Percentiles rank a stretch among this genome's conserved stretches.
phyloP scores from a whole-genome alignment of 2,113 vertebrate genomes.

The Nymphicus hollandicus region DNA sequence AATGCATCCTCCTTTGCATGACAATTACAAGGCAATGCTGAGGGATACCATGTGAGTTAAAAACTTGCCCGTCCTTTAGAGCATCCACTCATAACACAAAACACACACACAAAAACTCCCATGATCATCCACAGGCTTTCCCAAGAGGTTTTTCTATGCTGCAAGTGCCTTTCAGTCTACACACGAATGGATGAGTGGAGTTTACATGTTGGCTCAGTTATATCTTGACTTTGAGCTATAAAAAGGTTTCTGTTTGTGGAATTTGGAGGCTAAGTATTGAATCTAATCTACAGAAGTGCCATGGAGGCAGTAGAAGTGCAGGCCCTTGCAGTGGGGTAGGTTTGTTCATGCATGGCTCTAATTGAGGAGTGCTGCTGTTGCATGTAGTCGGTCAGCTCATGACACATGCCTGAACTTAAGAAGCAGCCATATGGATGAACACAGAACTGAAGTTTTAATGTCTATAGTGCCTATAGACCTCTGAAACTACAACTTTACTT shows the following conservation, averaged over 20 bases:
- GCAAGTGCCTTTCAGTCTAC: neutral
- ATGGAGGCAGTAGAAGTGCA: neutral
- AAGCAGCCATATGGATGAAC: neutral
- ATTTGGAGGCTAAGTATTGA: neutral
- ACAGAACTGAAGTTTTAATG: neutral
- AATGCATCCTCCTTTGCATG: neutral
- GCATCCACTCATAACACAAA: neutral
- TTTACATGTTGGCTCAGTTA: neutral
- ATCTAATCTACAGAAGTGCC: neutral
- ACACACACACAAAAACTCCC: neutral
- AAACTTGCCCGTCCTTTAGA: neutral
- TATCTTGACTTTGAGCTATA: neutral
- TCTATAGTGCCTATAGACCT: rapidly evolving
- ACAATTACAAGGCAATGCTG: neutral
- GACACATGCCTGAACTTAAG: neutral
- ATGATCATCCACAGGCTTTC: neutral
- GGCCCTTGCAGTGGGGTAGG: rapidly evolving
- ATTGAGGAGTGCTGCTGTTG: neutral
- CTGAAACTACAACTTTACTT: neutral
- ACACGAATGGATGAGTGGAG: rapidly evolving
- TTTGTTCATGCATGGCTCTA: rapidly evolving
- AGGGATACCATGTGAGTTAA: neutral
- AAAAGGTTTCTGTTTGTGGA: neutral
- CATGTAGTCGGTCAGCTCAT: neutral
- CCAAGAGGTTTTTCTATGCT: neutral